Percentiles rank a stretch among this genome's conserved stretches.
phyloP scores from a whole-genome alignment of 2,888 invertebrate species.

The Stenodera caucasica region DNA sequence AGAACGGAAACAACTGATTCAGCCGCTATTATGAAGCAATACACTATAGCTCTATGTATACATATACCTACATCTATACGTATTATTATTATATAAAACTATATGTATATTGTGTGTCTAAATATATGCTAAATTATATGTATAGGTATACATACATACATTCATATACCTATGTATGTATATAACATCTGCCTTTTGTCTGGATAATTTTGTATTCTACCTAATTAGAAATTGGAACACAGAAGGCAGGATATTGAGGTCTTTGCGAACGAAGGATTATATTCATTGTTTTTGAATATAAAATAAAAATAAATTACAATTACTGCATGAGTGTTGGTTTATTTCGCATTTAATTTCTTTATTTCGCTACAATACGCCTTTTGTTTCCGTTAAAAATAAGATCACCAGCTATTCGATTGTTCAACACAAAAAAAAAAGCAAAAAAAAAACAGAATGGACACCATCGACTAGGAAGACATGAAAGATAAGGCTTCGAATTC shows the following conservation, averaged over 20 bases:
- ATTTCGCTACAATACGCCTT: slow-evolving; percentile 29
- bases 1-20: slow-evolving; percentile 52
- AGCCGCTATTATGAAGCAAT: slow-evolving; percentile 50
- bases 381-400: slow-evolving; percentile 28
- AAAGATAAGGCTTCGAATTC: too few species aligned
- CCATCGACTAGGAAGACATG: too few species aligned
- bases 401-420: slow-evolving; percentile 15
- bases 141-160: neutral
- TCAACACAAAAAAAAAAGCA: slow-evolving; percentile 16
- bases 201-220: slow-evolving; percentile 45
- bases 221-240: slow-evolving; percentile 47
- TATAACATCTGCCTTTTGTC: slow-evolving; percentile 38
- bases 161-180: neutral
- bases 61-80: neutral
- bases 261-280: slow-evolving; percentile 38
- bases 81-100: slow-evolving; percentile 26
- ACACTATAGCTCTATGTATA: slow-evolving; percentile 32
- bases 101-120: neutral
- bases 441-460: neutral
- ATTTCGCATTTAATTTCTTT: slow-evolving; percentile 27
- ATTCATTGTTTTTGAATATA: slow-evolving; percentile 24
- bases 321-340: slow-evolving; percentile 28
- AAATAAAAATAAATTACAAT: slow-evolving; percentile 31
- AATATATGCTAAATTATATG: neutral
- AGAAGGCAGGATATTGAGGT: slow-evolving; percentile 44